Evolutionary conservation across 2,113 vertebrate species (phyloP).

Genomic region (Myiagra hebetior): DNA sequence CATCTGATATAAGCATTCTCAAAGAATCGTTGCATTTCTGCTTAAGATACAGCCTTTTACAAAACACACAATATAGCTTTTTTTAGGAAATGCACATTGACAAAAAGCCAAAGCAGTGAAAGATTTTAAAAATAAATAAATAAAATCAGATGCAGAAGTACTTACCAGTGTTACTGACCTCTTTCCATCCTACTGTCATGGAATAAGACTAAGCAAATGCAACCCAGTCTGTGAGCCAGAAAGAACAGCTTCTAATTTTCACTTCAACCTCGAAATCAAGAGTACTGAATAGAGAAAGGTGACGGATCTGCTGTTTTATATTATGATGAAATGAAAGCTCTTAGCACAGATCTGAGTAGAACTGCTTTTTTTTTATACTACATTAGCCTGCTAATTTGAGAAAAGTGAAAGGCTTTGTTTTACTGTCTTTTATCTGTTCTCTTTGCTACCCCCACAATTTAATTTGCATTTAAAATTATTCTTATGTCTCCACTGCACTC

Average conservation of each 20-base stretch:
- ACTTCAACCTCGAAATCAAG: constrained; percentile 72
- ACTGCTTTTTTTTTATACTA: constrained; percentile 68
- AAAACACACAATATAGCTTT: background rate
- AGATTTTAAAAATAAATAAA: constrained; percentile 14
- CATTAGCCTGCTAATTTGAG: constrained; percentile 79
- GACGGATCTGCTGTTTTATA: constrained; percentile 73
- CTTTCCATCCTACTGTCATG: constrained; percentile 46
- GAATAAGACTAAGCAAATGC: constrained; percentile 52
- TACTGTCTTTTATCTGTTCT: constrained; percentile 79
- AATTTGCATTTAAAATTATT: constrained; percentile 84
- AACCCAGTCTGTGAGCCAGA: constrained; percentile 59
- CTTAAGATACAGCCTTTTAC: background rate
- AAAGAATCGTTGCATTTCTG: constrained; percentile 43
- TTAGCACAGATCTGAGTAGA: constrained; percentile 67
- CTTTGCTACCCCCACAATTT: constrained; percentile 79
- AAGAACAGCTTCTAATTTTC: constrained; percentile 76
- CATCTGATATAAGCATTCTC: constrained; percentile 33
- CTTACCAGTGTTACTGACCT: constrained; percentile 76
- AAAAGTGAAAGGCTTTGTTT: constrained; percentile 79
- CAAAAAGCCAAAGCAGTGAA: constrained; percentile 33
- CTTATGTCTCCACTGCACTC: constrained; percentile 71
- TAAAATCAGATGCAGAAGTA: constrained; percentile 47
- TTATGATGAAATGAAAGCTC: constrained; percentile 73
- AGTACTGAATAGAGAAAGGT: constrained; percentile 66
- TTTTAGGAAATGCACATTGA: background rate